Evolutionary conservation across 2,888 invertebrate genomes (phyloP), one percentile per base, ranked within the genome.

Genomic region (Sesia bembeciformis): DNA sequence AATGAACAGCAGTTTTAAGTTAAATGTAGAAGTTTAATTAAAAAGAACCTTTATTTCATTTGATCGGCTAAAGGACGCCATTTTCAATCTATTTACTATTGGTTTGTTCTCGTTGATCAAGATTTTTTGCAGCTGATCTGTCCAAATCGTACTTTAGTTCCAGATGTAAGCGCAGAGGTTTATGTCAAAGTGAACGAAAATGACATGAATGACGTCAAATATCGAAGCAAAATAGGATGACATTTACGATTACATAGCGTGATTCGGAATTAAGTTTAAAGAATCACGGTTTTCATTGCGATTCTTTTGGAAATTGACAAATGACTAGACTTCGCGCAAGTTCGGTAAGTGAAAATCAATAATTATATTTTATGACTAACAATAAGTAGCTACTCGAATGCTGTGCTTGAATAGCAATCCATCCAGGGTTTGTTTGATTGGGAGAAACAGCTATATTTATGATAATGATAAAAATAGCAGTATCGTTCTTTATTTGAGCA

Each of bases 61-160:
- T 77, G 81, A 76, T 84, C 84, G 86, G 81, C 82, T 75, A 80
- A 83, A 76, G 83, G 86, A 87, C 88, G 88, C 88, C 88, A 88
- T 88, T 84, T 88, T 88, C 39, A 81, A 81, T 81, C 76, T 81
- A 67, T 70, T 67, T 68, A 68, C 65, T 66, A 52, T 52, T 52
- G n/a, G 63, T 57, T 57, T 61, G 62, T 66, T 63, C 53, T 58
- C 61, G 6, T 53, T 56, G 58, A 49, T 49, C 57, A 57, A 59
- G 56, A 58, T 55, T 23, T 23, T 23, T 23, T 23, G 23, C 23
- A 23, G 23, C 23, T 23, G 23, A 23, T 23, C 23, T 23, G 23
- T 23, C 23, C 23, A 23, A 23, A 23, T 23, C 23, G 23, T 23
- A 23, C 23, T 23, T 23, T 23, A 23, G 23, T 23, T 2, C 2